A percentile compares a stretch with the other conserved stretches of the same genome.
Evolutionary conservation across 2,888 invertebrate species (phyloP).

Genomic region (Drosophila fungiperda): DNA sequence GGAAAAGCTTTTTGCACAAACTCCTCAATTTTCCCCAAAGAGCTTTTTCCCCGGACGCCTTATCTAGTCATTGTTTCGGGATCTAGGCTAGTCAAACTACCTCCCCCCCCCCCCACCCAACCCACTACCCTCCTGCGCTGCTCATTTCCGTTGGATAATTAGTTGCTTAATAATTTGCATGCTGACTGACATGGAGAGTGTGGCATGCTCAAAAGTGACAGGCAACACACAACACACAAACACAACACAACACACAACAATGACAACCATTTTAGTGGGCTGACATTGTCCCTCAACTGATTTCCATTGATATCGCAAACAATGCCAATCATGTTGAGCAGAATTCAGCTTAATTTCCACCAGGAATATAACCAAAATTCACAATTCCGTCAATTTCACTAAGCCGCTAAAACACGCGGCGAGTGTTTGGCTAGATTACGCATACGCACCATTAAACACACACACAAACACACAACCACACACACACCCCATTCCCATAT

Average conservation of each 20-base stretch:
- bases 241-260: slow-evolving; percentile 33
- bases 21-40: neutral
- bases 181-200: slow-evolving; percentile 48
- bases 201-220: slow-evolving; percentile 31
- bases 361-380: slow-evolving; percentile 58
- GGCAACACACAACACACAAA: slow-evolving; percentile 39
- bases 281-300: slow-evolving; percentile 63
- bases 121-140: neutral
- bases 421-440: slow-evolving; percentile 29
- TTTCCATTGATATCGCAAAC: slow-evolving; percentile 73
- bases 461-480: slow-evolving; percentile 20
- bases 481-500: neutral
- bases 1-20: slow-evolving; percentile 65
- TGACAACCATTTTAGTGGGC: slow-evolving; percentile 28
- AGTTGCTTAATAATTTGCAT: slow-evolving; percentile 76
- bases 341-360: slow-evolving; percentile 72
- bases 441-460: slow-evolving; percentile 36
- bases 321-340: slow-evolving; percentile 67
- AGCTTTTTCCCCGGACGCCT: neutral
- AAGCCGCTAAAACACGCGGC: slow-evolving; percentile 28
- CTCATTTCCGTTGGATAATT: slow-evolving; percentile 64
- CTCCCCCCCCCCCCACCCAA: too few relatives aligned
- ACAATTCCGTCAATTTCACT: slow-evolving; percentile 29
- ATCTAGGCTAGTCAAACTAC: neutral
- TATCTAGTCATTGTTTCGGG: slow-evolving; percentile 5